phyloP scores from a whole-genome alignment of 2,797 vertebrate genomes.

The Enteromius argenteus region DNA sequence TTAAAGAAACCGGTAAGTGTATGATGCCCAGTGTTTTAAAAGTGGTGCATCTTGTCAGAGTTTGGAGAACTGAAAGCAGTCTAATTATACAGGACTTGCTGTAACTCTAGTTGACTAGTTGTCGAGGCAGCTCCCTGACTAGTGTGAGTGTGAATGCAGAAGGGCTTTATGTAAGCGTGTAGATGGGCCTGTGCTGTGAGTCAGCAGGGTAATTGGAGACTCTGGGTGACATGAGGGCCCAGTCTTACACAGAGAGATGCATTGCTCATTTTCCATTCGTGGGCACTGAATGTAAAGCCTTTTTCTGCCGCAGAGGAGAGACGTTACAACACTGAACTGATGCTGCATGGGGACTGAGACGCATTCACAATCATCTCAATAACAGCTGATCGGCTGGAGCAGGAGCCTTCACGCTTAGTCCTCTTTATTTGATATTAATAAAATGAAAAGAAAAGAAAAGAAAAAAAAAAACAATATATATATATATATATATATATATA shows the following conservation, averaged over 20 bases:
- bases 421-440: too few relatives aligned
- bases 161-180: constrained; percentile 60
- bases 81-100: not conserved
- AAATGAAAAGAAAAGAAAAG: too few relatives aligned
- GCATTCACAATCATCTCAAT: not conserved
- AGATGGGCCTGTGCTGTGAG: constrained; percentile 53
- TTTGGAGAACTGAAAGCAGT: not conserved
- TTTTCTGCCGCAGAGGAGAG: constrained; percentile 47
- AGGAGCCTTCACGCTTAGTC: not conserved
- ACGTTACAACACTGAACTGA: constrained; percentile 9
- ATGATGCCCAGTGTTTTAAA: too few relatives aligned
- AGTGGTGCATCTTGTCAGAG: not conserved
- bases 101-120: not conserved
- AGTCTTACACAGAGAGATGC: constrained; percentile 36
- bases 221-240: constrained; percentile 53
- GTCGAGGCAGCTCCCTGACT: not conserved
- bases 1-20: too few relatives aligned
- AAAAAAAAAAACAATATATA: too few relatives aligned
- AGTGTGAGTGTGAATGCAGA: not conserved
- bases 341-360: not conserved
- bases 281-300: constrained; percentile 38
- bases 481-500: too few relatives aligned
- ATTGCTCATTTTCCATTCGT: constrained; percentile 52
- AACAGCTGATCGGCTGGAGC: not conserved
- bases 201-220: constrained; percentile 60